Evolutionary conservation across 92 coral and sea anemone species (phyloP).

Genomic region (Epizoanthus rinbou): DNA sequence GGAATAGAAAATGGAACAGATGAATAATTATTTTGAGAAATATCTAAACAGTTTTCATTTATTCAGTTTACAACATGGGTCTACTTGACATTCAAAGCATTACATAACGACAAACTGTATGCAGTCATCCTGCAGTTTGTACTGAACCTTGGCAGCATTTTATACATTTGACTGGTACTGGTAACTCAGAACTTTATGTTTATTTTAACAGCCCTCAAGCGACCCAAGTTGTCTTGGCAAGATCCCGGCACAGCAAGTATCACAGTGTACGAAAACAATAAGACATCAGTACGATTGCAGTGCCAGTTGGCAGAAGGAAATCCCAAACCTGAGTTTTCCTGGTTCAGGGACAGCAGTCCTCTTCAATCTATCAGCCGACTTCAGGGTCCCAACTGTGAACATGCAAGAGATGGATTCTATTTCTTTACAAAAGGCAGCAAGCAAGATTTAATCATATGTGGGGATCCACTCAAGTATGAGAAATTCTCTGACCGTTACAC

Average conservation of each 20-base stretch:
- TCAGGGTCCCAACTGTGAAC: background rate
- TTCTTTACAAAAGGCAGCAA: constrained; percentile 29
- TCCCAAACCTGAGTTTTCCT: constrained; percentile 11
- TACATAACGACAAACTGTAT: too few relatives aligned
- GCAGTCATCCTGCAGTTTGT: too few relatives aligned
- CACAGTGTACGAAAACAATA: constrained; percentile 24
- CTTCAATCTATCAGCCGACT: too few relatives aligned
- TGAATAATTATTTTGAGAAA: too few relatives aligned
- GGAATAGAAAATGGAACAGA: too few relatives aligned
- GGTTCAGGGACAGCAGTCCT: constrained; percentile 9
- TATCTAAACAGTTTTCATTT: too few relatives aligned
- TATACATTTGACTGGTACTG: too few relatives aligned
- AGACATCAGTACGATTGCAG: constrained; percentile 8
- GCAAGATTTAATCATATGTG: constrained; percentile 21
- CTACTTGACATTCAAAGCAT: too few relatives aligned
- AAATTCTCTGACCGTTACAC: constrained; percentile 30
- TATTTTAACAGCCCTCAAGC: background rate
- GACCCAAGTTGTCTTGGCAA: constrained; percentile 40
- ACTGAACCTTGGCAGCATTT: too few relatives aligned
- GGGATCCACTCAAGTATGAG: constrained; percentile 18
- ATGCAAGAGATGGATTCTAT: constrained; percentile 23
- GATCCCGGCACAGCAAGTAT: constrained; percentile 2
- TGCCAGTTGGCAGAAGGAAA: background rate
- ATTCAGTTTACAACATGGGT: too few relatives aligned
- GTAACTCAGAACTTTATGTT: too few relatives aligned